Evolutionary conservation across 2,888 invertebrate species (phyloP).

Genomic region (Yponomeuta malinellus): DNA sequence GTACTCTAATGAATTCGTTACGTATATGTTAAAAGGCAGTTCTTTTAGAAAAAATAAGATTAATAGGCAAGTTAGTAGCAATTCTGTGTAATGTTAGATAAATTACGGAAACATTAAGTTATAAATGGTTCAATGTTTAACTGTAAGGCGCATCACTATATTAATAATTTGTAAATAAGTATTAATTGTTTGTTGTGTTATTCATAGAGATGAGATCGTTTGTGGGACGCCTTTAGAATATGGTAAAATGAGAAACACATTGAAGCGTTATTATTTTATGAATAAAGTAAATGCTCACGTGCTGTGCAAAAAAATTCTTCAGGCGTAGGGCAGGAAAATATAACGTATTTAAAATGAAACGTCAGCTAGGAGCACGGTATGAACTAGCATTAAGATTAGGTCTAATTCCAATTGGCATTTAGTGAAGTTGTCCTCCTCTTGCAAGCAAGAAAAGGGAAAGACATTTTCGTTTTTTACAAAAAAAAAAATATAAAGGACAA

Average conservation of each 20-base stretch:
- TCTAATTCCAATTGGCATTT: slow-evolving; percentile 13
- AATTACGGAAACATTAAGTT: neutral
- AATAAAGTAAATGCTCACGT: too few relatives aligned
- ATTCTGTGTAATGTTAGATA: slow-evolving; percentile 5
- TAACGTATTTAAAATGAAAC: slow-evolving; percentile 3
- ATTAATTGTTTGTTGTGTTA: neutral
- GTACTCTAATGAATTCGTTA: neutral
- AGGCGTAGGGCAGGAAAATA: neutral
- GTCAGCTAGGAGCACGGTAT: slow-evolving; percentile 64
- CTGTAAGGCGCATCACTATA: slow-evolving; percentile 4
- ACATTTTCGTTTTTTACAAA: neutral
- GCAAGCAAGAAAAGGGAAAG: slow-evolving; percentile 3
- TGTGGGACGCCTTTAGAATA: neutral
- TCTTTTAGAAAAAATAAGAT: neutral
- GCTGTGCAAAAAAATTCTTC: neutral
- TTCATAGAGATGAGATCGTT: neutral
- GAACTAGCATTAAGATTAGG: slow-evolving; percentile 35
- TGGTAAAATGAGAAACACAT: too few relatives aligned
- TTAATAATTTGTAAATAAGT: slow-evolving; percentile 11
- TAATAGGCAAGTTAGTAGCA: neutral
- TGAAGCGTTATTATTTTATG: neutral
- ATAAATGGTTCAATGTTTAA: slow-evolving; percentile 4
- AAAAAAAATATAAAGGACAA: slow-evolving; percentile 39
- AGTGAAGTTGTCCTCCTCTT: slow-evolving; percentile 4
- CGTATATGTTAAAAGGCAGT: neutral